Evolutionary conservation across 1,140 invertebrate genomes (phyloP).

Genomic region (Brachionus sp.): DNA sequence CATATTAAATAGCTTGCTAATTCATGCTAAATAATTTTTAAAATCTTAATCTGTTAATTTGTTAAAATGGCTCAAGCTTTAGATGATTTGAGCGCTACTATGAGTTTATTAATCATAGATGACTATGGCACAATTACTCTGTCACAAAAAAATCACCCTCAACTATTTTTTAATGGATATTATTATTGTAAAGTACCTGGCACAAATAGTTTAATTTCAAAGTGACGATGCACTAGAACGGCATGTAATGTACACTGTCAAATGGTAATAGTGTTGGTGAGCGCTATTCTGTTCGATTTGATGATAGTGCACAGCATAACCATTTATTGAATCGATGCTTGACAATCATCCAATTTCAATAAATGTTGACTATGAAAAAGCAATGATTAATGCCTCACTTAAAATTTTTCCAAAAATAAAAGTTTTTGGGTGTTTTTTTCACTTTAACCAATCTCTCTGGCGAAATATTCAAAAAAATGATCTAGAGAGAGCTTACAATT

Average conservation of each 20-base stretch:
- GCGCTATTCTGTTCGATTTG: background rate
- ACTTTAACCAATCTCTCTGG: background rate
- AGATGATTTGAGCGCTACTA: background rate
- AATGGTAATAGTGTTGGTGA: background rate
- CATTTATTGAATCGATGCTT: too few species aligned
- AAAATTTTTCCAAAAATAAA: background rate
- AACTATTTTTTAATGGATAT: too few species aligned
- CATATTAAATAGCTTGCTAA: background rate
- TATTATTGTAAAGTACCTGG: too few species aligned
- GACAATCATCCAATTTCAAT: background rate
- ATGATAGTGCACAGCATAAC: background rate
- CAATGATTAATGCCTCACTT: background rate
- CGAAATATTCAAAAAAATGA: background rate
- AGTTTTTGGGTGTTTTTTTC: background rate
- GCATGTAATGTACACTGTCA: too few species aligned
- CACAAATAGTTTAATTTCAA: too few species aligned
- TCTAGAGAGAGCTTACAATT: background rate
- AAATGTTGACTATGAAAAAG: background rate
- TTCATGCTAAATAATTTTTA: background rate
- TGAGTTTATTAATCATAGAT: background rate
- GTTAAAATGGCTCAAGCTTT: background rate
- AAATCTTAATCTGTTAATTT: constrained; percentile 1
- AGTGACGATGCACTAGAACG: too few species aligned
- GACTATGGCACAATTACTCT: background rate
- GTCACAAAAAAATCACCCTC: too few species aligned